Evolutionary conservation across 2,113 vertebrate genomes (phyloP).

Genomic region (Phalacrocorax brasilianus): DNA sequence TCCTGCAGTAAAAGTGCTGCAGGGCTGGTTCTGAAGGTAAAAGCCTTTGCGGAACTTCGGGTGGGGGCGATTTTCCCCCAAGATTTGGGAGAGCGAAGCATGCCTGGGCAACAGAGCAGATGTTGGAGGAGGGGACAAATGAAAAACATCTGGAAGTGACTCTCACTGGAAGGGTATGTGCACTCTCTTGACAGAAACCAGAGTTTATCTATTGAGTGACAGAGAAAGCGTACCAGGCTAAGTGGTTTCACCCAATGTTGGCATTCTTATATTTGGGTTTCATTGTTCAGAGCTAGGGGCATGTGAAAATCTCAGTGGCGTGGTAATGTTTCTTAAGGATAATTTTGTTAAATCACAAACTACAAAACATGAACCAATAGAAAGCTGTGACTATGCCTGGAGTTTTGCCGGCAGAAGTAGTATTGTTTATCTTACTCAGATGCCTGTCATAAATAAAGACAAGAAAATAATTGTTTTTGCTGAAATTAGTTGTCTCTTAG

Average conservation of each 20-base stretch:
- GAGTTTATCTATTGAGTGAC: not conserved
- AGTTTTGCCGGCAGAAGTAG: too few relatives aligned
- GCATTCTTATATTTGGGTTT: not conserved
- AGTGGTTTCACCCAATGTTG: not conserved
- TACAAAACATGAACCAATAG: too few relatives aligned
- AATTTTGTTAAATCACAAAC: not conserved
- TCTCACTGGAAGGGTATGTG: not conserved
- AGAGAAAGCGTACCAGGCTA: not conserved
- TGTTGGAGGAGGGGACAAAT: conserved; percentile 11
- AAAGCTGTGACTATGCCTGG: too few relatives aligned
- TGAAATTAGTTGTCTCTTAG: not conserved
- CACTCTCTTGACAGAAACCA: not conserved
- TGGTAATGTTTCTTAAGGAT: not conserved
- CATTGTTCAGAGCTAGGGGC: not conserved
- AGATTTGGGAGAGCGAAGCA: not conserved
- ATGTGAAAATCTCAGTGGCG: not conserved
- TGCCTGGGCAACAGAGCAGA: not conserved
- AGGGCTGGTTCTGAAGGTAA: not conserved
- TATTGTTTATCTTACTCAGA: not conserved
- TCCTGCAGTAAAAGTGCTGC: not conserved
- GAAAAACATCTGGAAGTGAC: conserved; percentile 23
- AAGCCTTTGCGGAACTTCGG: not conserved
- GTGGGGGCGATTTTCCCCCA: not conserved
- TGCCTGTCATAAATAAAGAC: not conserved
- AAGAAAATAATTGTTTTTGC: not conserved